Evolutionary conservation across 2,797 vertebrate genomes (phyloP), one percentile per base, ranked within the genome.

Genomic region (Neosilurus hyrtlii): DNA sequence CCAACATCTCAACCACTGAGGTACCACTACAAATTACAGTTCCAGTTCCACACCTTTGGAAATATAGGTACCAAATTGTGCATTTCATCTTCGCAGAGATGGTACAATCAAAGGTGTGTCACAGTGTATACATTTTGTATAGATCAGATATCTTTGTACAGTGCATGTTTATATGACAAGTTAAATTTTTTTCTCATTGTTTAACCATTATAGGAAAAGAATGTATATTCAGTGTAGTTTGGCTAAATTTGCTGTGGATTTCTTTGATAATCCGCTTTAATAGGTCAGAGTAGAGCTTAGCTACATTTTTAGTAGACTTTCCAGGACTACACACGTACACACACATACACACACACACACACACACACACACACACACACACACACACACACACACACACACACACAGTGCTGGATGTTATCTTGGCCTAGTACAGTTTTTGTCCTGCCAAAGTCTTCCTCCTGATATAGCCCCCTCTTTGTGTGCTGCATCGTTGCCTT

Each of bases 381-480:
- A 73, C 24, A 35, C n/a, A 30, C 71, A 73, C 24, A 35, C 24
- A 30, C 71, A 73, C 24, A 35, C 24, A 30, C 71, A 73, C 24
- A 35, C 24, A 4, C 2, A 59, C 20, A 18, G 54, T 59, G 14
- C 54, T 59, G 73, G 54, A 75, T 75, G 54, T 59, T 59, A 30
- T 14, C 54, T 14, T 54, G 20, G 30, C 54, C 22, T 75, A 54
- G 54, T 75, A 52, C 30, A 14, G 54, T 37, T 75, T 37, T 37
- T 59, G 73, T 35, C 73, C 24, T 71, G 82, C 74, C 82, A 62
- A 78, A 67, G n/a, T 49, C 74, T 52, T 70, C 59, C 74, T 67
- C 70, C 65, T 35, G 52, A 37, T 43, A 78, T 66, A 83, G 74
- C 70, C 37, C 15, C 74, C 74, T 71, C 68, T 83, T 79, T 83